A percentile compares a stretch with the other conserved stretches of the same genome.
Evolutionary conservation across 2,113 vertebrate genomes (phyloP).

Genomic region (Urocynchramus pylzowi): DNA sequence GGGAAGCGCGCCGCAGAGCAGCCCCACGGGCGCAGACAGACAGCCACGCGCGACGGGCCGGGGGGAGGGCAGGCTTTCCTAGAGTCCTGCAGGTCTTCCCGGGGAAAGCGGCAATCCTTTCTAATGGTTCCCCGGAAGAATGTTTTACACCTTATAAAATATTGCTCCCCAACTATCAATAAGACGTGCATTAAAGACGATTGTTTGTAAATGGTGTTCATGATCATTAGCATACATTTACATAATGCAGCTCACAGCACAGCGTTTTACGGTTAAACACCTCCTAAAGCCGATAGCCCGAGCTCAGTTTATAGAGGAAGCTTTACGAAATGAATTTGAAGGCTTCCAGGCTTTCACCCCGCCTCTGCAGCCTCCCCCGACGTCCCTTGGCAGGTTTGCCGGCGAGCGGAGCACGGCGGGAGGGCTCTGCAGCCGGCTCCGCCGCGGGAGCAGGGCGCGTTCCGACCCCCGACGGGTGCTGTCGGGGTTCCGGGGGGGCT

Average conservation of each 20-base stretch:
- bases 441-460: background rate
- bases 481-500: background rate
- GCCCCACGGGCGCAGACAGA: background rate
- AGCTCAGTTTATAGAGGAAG: background rate
- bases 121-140: slow-evolving; percentile 1
- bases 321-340: background rate
- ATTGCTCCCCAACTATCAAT: slow-evolving; percentile 34
- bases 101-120: background rate
- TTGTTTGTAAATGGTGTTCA: slow-evolving; percentile 51
- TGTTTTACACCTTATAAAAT: background rate
- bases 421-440: background rate
- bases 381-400: background rate
- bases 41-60: background rate
- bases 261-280: background rate
- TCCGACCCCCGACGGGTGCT: background rate
- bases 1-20: background rate
- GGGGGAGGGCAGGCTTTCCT: accelerated
- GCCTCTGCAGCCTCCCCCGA: background rate
- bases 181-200: slow-evolving; percentile 49
- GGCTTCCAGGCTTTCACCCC: background rate
- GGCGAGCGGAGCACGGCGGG: background rate
- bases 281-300: background rate
- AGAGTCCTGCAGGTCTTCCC: background rate
- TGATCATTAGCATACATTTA: slow-evolving; percentile 63
- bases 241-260: slow-evolving; percentile 11